Conservation (phyloP, 2,113 vertebrate genomes). For the Spea multiplicata region DNA sequence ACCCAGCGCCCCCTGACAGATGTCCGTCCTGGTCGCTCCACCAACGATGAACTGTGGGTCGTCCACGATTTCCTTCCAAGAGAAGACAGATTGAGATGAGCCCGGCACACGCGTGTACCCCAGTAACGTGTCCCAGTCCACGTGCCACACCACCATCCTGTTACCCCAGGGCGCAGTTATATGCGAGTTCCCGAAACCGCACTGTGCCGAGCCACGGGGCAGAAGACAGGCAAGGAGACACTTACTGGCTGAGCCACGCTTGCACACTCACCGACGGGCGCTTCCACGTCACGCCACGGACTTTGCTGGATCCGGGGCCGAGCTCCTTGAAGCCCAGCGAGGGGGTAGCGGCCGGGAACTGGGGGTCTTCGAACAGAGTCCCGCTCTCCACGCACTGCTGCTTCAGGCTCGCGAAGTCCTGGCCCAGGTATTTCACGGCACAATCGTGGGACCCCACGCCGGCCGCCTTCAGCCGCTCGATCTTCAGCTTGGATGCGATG, state of each 20-base stretch:
- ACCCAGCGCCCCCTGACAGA: conserved; percentile 88
- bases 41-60: conserved; percentile 85
- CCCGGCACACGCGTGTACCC: not conserved
- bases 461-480: conserved; percentile 73
- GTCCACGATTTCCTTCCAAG: conserved; percentile 71
- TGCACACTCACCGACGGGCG: conserved; percentile 75
- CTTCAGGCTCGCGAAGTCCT: conserved; percentile 80
- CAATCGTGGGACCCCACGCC: conserved; percentile 78
- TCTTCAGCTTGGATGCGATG: conserved; percentile 74
- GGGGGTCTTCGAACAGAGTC: conserved; percentile 80
- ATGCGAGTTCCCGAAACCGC: no score
- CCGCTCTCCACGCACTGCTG: conserved; percentile 79
- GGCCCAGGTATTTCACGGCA: conserved; percentile 72
- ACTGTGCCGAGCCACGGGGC: no score
- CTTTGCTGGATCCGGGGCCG: conserved; percentile 77
- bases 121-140: no score
- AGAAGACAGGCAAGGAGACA: no score
- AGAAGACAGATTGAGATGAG: conserved; percentile 34
- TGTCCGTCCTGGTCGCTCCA: conserved; percentile 83
- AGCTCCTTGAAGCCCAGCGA: conserved; percentile 92
- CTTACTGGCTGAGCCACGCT: no score
- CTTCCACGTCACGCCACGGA: conserved; percentile 76
- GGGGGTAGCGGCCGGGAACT: conserved; percentile 76
- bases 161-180: no score
- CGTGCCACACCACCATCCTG: no score